Evolutionary conservation across 2,888 invertebrate genomes (phyloP).

Genomic region (Andrena marginata): DNA sequence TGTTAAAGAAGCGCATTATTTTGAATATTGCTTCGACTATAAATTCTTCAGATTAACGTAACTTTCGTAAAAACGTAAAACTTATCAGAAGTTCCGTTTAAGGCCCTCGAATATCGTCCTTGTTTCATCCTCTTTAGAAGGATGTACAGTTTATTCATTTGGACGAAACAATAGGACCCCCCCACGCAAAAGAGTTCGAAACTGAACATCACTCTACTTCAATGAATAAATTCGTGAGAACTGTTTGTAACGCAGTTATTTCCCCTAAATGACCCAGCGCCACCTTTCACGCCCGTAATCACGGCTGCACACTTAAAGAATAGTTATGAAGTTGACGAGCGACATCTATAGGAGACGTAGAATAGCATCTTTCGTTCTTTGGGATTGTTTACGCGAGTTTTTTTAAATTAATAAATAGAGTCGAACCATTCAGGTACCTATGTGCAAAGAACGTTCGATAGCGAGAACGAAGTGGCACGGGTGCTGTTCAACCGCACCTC

Average conservation of each 20-base stretch:
- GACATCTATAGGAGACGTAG: conserved; percentile 36
- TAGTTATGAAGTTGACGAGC: conserved; percentile 24
- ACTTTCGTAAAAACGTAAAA: not conserved
- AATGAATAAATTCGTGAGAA: too few relatives aligned
- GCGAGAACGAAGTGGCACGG: conserved; percentile 50
- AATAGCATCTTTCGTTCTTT: conserved; percentile 66
- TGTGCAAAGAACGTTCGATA: conserved; percentile 57
- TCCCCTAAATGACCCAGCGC: not conserved
- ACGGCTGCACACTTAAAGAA: conserved; percentile 29
- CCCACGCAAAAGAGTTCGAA: too few relatives aligned
- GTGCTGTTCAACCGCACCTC: conserved; percentile 12
- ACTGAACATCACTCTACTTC: too few relatives aligned
- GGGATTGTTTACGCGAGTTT: conserved; percentile 59
- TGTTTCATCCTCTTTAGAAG: not conserved
- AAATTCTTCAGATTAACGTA: not conserved
- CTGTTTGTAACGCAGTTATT: too few relatives aligned
- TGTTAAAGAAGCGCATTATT: not conserved
- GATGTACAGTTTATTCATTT: not conserved
- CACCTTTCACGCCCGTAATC: conserved; percentile 1
- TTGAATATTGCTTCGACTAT: not conserved
- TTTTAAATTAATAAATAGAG: conserved; percentile 64
- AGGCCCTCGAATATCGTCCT: not conserved
- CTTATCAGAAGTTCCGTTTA: not conserved
- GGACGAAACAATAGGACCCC: not conserved
- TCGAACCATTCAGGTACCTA: conserved; percentile 66